Evolutionary conservation across 2,888 invertebrate genomes (phyloP).

Genomic region (Prionchulus punctatus): DNA sequence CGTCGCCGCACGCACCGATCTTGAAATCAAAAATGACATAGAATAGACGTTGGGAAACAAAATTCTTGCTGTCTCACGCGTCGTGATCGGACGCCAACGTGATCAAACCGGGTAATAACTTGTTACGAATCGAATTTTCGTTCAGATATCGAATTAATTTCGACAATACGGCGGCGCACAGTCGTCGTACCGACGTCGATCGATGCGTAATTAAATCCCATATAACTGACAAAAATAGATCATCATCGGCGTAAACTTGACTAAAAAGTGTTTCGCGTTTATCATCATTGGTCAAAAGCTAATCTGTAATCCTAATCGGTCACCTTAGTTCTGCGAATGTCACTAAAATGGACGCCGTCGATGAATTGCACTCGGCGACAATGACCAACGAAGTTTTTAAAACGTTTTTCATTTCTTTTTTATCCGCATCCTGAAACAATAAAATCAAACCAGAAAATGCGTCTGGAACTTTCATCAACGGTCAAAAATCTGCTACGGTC

Average conservation of each 20-base stretch:
- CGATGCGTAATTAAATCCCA: constrained; percentile 53
- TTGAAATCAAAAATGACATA: too few species aligned
- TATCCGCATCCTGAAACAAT: constrained; percentile 7
- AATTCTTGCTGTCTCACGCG: constrained; percentile 39
- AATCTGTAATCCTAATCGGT: too few species aligned
- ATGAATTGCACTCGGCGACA: background rate
- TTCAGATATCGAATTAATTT: constrained; percentile 42
- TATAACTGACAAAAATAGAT: constrained; percentile 47
- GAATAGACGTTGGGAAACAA: too few species aligned
- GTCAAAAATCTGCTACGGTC: constrained; percentile 21
- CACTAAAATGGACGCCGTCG: background rate
- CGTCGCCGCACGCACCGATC: constrained; percentile 46
- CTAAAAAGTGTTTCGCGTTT: background rate
- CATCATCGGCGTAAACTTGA: constrained; percentile 37
- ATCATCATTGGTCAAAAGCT: too few species aligned
- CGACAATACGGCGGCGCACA: constrained; percentile 47
- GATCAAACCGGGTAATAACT: constrained; percentile 51
- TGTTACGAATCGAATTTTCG: constrained; percentile 43
- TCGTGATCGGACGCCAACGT: constrained; percentile 53
- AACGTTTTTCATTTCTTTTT: background rate
- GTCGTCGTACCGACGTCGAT: constrained; percentile 44
- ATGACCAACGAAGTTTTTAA: constrained; percentile 1
- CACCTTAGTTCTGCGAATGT: constrained; percentile 6
- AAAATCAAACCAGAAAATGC: background rate
- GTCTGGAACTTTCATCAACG: background rate